These are phyloP conservation scores for Alosa alosa DNA, from an alignment of 2,113 vertebrate genomes.

Conservation along the genomic window DNA sequence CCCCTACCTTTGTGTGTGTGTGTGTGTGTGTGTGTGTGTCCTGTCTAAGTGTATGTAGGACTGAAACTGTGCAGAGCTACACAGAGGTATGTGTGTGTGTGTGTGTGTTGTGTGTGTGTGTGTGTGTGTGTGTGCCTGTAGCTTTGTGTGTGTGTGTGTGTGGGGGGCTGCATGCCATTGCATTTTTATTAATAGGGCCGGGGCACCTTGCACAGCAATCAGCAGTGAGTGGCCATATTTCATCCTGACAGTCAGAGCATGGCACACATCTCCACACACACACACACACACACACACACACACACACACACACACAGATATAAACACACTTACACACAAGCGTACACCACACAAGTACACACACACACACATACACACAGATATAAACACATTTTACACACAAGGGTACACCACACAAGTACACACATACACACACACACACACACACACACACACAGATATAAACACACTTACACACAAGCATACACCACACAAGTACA, in stretches of 20 bases:
- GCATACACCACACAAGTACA: too few species aligned
- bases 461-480: too few species aligned
- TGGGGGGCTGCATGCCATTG: slow-evolving; percentile 54
- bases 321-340: too few species aligned
- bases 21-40: too few species aligned
- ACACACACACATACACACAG: neutral
- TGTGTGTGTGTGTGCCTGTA: neutral
- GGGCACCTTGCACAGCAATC: slow-evolving; percentile 63
- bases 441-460: too few species aligned
- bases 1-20: too few species aligned
- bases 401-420: too few species aligned
- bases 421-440: too few species aligned
- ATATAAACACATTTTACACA: too few species aligned
- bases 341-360: neutral
- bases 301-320: slow-evolving; percentile 12
- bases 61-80: too few species aligned
- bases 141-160: neutral
- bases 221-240: slow-evolving; percentile 68
- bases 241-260: slow-evolving; percentile 59
- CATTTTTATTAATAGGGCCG: slow-evolving; percentile 68
- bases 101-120: neutral
- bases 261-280: slow-evolving; percentile 33
- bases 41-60: too few species aligned
- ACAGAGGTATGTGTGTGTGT: neutral
- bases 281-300: slow-evolving; percentile 14